phyloP scores from a whole-genome alignment of 2,113 vertebrate genomes.

The Orycteropus afer region DNA sequence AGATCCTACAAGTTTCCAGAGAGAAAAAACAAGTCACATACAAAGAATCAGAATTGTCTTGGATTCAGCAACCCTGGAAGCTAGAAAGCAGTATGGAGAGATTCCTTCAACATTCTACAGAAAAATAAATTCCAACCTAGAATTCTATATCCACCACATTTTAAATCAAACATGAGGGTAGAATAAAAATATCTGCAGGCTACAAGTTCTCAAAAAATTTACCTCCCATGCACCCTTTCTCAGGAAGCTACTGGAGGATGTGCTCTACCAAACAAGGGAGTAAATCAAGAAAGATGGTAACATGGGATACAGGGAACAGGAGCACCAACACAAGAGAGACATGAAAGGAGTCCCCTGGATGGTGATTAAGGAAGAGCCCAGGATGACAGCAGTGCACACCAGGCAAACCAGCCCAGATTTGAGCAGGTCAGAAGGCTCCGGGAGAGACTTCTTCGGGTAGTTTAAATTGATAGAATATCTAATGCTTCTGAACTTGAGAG shows the following conservation, averaged over 20 bases:
- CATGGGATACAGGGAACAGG: neutral
- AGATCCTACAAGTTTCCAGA: slow-evolving; percentile 31
- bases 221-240: slow-evolving; percentile 51
- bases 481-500: slow-evolving; percentile 36
- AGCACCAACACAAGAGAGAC: neutral
- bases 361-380: neutral
- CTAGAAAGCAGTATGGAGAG: neutral
- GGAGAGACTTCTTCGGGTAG: neutral
- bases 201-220: slow-evolving; percentile 22
- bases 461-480: slow-evolving; percentile 6
- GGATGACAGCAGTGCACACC: neutral
- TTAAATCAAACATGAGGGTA: slow-evolving; percentile 9
- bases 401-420: neutral
- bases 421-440: slow-evolving; percentile 44
- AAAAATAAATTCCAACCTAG: slow-evolving; percentile 50
- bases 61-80: neutral
- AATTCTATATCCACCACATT: slow-evolving; percentile 36
- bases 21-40: slow-evolving; percentile 4
- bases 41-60: slow-evolving; percentile 18
- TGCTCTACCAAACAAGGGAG: neutral
- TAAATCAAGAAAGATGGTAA: slow-evolving; percentile 2
- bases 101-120: neutral
- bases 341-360: neutral
- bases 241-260: slow-evolving; percentile 35
- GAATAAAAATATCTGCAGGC: neutral